phyloP scores from a whole-genome alignment of 2,797 vertebrate genomes.

The Acestrorhynchus altus region DNA sequence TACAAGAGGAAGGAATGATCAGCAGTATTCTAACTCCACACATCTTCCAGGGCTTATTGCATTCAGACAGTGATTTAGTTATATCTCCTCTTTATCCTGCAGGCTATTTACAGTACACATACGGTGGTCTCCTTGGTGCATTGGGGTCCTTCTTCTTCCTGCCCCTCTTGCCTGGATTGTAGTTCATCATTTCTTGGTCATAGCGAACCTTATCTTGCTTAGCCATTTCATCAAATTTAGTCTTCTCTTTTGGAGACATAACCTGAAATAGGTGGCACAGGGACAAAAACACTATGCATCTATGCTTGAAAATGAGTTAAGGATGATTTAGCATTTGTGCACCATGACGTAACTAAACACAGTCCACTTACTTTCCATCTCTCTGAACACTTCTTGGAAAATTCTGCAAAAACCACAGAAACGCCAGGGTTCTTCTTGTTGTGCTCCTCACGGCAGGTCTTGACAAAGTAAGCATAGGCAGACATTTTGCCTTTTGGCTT shows the following conservation, averaged over 20 bases:
- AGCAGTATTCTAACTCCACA: neutral
- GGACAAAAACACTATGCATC: neutral
- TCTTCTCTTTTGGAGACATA: conserved; percentile 87
- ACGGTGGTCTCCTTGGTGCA: conserved; percentile 86
- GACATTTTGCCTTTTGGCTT: conserved; percentile 92
- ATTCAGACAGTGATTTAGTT: neutral
- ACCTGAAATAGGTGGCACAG: conserved; percentile 68
- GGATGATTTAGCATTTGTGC: neutral
- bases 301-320: neutral
- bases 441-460: conserved; percentile 86
- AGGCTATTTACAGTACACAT: conserved; percentile 61
- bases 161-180: conserved; percentile 82
- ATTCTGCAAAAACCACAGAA: conserved; percentile 84
- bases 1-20: conserved; percentile 46
- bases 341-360: neutral
- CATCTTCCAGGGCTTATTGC: neutral
- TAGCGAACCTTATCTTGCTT: conserved; percentile 87
- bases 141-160: conserved; percentile 83
- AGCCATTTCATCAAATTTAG: conserved; percentile 86
- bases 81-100: neutral
- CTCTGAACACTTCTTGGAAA: conserved; percentile 82
- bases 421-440: conserved; percentile 88
- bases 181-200: conserved; percentile 87
- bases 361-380: conserved; percentile 80
- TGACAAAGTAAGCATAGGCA: conserved; percentile 85